These are phyloP conservation scores for Eubucco bourcierii DNA, from an alignment of 2,113 vertebrate genomes.

Conservation along the genomic window DNA sequence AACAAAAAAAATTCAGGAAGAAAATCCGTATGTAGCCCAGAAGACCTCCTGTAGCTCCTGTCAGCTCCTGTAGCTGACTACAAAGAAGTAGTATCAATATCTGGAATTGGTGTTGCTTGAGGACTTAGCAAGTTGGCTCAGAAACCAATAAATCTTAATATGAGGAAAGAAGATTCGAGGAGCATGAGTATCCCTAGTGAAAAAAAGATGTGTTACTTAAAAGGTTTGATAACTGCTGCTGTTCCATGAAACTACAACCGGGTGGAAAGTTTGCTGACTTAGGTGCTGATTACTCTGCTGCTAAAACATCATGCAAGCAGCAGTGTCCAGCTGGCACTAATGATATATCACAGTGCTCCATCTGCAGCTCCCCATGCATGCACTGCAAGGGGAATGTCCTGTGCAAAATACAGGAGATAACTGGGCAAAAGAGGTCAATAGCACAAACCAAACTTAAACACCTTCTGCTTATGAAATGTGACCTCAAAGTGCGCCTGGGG, in stretches of 20 bases:
- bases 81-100: neutral
- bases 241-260: neutral
- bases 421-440: neutral
- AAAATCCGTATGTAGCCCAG: neutral
- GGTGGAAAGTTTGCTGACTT: neutral
- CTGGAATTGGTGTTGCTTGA: neutral
- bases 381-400: neutral
- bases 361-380: neutral
- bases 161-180: neutral
- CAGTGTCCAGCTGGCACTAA: neutral
- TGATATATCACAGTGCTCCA: accelerated
- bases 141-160: neutral
- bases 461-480: neutral
- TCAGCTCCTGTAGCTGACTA: neutral
- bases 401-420: neutral
- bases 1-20: neutral
- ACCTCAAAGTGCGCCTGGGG: too few species aligned
- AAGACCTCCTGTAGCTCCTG: neutral
- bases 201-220: neutral
- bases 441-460: neutral
- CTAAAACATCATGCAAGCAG: neutral
- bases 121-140: neutral
- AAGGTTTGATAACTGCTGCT: neutral
- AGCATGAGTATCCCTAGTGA: neutral
- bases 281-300: neutral